Conservation (phyloP, 2,113 vertebrate genomes). For the Argyrosomus japonicus region DNA sequence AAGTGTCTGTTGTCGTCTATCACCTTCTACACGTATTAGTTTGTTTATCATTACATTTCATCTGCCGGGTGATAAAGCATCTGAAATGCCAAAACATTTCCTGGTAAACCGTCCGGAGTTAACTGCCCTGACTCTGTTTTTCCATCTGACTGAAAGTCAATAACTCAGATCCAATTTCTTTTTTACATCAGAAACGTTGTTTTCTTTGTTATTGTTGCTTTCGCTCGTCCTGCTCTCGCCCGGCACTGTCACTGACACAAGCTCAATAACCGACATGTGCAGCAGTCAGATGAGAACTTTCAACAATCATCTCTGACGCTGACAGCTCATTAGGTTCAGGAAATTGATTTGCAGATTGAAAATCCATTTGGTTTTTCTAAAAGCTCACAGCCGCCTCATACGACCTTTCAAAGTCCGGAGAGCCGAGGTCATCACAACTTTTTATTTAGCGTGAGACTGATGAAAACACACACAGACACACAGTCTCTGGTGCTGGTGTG, state of each 20-base stretch:
- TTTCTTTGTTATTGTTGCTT: neutral
- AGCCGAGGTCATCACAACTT: neutral
- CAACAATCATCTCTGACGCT: neutral
- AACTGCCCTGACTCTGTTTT: neutral
- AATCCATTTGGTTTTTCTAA: constrained; percentile 7
- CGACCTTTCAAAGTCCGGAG: neutral
- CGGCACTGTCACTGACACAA: neutral
- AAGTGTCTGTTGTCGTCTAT: too few species aligned
- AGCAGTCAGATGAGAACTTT: neutral
- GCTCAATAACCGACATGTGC: neutral
- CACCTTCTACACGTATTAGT: too few species aligned
- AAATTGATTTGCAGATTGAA: constrained; percentile 33
- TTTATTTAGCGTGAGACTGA: neutral
- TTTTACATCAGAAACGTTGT: neutral
- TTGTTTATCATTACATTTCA: neutral
- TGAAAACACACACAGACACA: neutral
- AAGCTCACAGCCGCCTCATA: neutral
- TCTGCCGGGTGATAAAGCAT: neutral
- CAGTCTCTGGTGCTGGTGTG: neutral
- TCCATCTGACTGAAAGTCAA: constrained; percentile 8
- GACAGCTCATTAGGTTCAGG: neutral
- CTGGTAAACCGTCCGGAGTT: neutral
- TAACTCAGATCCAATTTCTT: neutral
- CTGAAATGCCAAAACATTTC: neutral
- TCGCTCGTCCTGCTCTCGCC: neutral